Evolutionary conservation across 2,113 vertebrate genomes (phyloP), one percentile per base, ranked within the genome.

Genomic region (Edolisoma coerulescens): DNA sequence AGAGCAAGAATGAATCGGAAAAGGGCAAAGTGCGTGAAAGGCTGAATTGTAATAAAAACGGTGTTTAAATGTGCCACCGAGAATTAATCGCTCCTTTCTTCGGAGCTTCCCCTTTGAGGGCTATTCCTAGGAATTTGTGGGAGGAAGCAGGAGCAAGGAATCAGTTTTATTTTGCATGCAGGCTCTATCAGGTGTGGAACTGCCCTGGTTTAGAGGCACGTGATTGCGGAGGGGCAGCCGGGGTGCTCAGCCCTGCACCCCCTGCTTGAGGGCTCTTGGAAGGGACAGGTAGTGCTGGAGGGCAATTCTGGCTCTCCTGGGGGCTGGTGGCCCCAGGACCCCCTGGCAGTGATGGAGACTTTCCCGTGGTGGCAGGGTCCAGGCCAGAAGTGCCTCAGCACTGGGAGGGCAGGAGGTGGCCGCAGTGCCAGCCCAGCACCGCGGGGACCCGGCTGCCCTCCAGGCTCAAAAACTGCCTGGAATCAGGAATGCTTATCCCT

Each of bases 1-100:
- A 94, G 95, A 96, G 91, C 94, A 94, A 67, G 94, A 96, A 93
- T 96, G 96, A 96, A 96, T 97, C 80, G 93, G 91, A 95, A 94
- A 95, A 96, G 94, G 95, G 87, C 88, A 91, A 95, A 95, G 93
- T 93, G 94, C 47, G 67, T 74, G 78, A 91, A 95, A 92, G 85
- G 95, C 86, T 83, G 94, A 91, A 90, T 44, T 80, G 91, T 74
- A 96, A 97, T 97, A 97, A 96, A 96, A 96, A 67, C 7, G 52
- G 89, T 80, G 87, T 92, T 96, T 94, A 95, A 96, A 94, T 64
- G 77, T 92, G 94, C 88, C 96, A 92, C 74, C 0, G 22, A 93
- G 96, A 94, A 96, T 96, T 96, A 94, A 97, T 96, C 92, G 50
- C 84, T 83, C 89, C 87, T 95, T 37, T 76, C 86, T 94, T 52